Base-by-base conservation (phyloP, 2,888 invertebrate species). In the Cistogaster globosa region DNA sequence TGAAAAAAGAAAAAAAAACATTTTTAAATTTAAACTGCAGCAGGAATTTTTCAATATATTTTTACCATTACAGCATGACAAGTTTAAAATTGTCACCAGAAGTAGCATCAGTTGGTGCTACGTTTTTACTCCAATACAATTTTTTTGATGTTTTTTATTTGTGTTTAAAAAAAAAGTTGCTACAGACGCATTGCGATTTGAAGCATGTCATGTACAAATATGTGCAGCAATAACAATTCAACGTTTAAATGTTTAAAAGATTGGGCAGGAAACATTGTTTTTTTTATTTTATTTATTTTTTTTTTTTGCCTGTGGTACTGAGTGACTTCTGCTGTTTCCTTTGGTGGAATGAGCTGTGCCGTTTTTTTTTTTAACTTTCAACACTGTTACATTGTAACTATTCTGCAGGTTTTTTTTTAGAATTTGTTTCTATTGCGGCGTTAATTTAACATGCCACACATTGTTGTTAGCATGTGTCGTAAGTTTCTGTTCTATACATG, bases 161-260 rank as follows among this genome's bases (percentile, higher is more conserved):
- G 63, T 20, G 1, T 11, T 36, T 22, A 18, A 53, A 55, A 63
- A 32, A 74, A 71, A 60, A 12, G 38, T 55, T 53, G 26, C 1
- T 53, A 53, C 51, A 76, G 80, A 76, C 80, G 84, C 84, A 80
- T 51, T 76, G 72, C 80, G 62, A 84, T 80, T 84, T 80, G 65
- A 71, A 67, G 55, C 76, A 76, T 75, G 79, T 84, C 69, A 75
- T 58, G 68, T 45, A 68, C 36, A n/a, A 65, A n/a, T 65, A 38
- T 32, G 32, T 18, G 48, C 18, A 57, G 11, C 48, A 48, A n/a
- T 68, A 74, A 78, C 57, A 69, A 67, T 58, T 67, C 42, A 48
- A 32, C 53, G 36, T 74, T 77, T 69, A 74, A 55, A 72, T 60
- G 26, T 55, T 67, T 80, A 80, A 80, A 62, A 80, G 60, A 67